Conservation (phyloP, 30 jellyfish, hydroid and myxozoan genomes). For the Hydractinia echinata region DNA sequence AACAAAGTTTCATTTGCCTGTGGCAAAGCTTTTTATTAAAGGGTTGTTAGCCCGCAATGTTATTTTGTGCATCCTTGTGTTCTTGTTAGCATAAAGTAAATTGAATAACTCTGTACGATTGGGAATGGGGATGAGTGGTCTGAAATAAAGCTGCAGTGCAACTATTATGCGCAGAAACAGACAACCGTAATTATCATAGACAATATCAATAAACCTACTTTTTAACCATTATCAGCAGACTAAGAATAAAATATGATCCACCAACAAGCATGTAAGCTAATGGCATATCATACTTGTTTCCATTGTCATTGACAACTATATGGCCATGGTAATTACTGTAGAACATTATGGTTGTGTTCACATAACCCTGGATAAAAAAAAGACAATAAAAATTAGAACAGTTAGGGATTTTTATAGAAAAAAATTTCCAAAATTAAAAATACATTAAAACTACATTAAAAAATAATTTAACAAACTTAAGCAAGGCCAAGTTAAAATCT, state of each 20-base stretch:
- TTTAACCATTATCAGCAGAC: constrained; percentile 79
- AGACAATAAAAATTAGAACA: not conserved
- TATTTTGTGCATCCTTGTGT: too few relatives aligned
- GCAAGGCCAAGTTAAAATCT: not conserved
- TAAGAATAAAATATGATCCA: constrained; percentile 67
- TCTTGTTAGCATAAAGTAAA: too few relatives aligned
- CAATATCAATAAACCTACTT: constrained; percentile 31
- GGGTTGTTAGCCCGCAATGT: too few relatives aligned
- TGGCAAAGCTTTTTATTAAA: too few relatives aligned
- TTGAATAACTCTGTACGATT: too few relatives aligned
- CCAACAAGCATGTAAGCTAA: constrained; percentile 95
- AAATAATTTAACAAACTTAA: not conserved
- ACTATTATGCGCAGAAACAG: too few relatives aligned
- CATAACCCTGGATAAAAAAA: constrained; percentile 55
- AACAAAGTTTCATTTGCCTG: too few relatives aligned
- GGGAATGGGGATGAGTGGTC: too few relatives aligned
- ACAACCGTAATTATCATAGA: too few relatives aligned
- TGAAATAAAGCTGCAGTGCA: too few relatives aligned
- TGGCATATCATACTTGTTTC: constrained; percentile 66
- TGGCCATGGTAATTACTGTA: constrained; percentile 67
- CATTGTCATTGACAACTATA: constrained; percentile 19
- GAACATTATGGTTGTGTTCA: constrained; percentile 92
- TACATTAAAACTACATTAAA: not conserved
- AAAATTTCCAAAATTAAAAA: not conserved
- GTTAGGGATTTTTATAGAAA: not conserved